phyloP scores from a whole-genome alignment of 2,113 vertebrate genomes.

The Danionella cerebrum region DNA sequence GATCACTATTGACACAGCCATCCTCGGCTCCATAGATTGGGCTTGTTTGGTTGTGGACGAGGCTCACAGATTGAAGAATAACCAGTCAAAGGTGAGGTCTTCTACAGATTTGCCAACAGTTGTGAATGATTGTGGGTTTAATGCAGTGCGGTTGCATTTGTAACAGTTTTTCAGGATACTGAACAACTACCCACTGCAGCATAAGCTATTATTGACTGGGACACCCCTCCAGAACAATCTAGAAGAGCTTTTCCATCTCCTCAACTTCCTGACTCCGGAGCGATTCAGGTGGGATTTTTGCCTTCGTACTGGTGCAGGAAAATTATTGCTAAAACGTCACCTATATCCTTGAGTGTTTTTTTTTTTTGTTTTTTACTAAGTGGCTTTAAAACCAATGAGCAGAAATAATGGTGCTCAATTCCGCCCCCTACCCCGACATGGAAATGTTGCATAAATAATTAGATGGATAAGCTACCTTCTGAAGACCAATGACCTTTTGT shows the following conservation, averaged over 20 bases:
- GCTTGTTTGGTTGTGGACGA: slow-evolving; percentile 95
- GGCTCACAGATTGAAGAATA: slow-evolving; percentile 95
- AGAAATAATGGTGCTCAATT: no score
- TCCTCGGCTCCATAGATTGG: slow-evolving; percentile 94
- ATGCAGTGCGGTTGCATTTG: background rate
- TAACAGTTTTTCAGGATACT: slow-evolving; percentile 90
- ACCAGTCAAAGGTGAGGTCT: slow-evolving; percentile 86
- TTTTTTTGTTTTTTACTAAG: no score
- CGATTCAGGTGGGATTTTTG: slow-evolving; percentile 80
- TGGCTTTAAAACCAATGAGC: no score
- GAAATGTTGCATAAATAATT: no score
- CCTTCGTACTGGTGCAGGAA: no score
- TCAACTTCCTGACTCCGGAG: slow-evolving; percentile 93
- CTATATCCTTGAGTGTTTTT: no score
- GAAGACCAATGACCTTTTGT: background rate
- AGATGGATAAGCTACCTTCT: no score
- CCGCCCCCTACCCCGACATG: no score
- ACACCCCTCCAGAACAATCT: slow-evolving; percentile 96
- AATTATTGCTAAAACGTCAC: no score
- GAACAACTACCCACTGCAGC: slow-evolving; percentile 93
- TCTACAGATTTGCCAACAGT: background rate
- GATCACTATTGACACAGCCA: slow-evolving; percentile 96
- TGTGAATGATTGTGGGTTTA: background rate
- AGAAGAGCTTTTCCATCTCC: slow-evolving; percentile 92
- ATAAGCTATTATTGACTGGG: slow-evolving; percentile 90